Evolutionary conservation across 2,797 vertebrate genomes (phyloP).

Genomic region (Danio albolineatus): DNA sequence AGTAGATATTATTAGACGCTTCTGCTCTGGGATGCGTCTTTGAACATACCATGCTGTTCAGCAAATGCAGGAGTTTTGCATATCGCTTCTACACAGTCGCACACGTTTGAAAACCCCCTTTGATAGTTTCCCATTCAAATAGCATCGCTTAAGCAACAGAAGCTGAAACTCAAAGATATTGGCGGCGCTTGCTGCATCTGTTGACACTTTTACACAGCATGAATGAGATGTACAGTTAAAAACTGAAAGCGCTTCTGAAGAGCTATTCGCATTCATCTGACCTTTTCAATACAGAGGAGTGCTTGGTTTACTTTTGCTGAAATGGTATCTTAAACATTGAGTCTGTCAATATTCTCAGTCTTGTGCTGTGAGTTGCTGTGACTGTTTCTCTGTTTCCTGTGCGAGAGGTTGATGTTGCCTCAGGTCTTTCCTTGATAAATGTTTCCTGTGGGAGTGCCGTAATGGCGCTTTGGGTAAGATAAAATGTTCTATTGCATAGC

Average conservation of each 20-base stretch:
- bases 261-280: conserved; percentile 26
- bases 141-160: neutral
- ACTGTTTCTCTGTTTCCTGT: conserved; percentile 23
- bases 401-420: conserved; percentile 15
- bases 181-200: neutral
- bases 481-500: conserved; percentile 63
- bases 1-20: conserved; percentile 3
- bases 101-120: neutral
- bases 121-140: conserved; percentile 18
- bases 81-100: neutral
- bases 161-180: neutral
- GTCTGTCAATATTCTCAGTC: conserved; percentile 6
- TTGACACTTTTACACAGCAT: neutral
- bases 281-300: conserved; percentile 21
- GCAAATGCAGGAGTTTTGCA: neutral
- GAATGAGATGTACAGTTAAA: conserved; percentile 18
- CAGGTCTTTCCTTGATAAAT: conserved; percentile 41
- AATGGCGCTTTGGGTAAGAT: conserved; percentile 29
- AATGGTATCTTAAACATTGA: conserved; percentile 5
- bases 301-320: neutral
- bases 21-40: neutral
- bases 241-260: neutral
- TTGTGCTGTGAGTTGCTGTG: conserved; percentile 1
- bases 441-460: conserved; percentile 36
- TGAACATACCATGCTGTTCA: neutral